Evolutionary conservation across 1,140 invertebrate genomes (phyloP).

Genomic region (Micrasema longulum): DNA sequence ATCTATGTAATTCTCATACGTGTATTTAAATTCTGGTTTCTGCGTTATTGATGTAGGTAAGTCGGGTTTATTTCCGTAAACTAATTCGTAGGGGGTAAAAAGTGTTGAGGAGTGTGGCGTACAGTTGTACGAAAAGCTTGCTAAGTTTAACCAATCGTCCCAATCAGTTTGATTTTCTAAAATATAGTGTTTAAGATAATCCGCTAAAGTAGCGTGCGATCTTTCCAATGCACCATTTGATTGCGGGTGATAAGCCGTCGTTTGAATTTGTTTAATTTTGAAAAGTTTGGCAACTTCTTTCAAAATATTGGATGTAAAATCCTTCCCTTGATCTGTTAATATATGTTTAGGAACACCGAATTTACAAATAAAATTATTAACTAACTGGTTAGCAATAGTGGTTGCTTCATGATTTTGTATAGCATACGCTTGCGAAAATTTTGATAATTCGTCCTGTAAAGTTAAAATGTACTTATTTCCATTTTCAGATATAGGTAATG

Average conservation of each 20-base stretch:
- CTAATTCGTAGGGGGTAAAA: neutral
- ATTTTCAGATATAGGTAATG: neutral
- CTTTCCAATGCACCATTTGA: too few species aligned
- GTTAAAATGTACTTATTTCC: constrained; percentile 4
- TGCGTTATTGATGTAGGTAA: neutral
- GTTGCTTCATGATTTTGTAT: constrained; percentile 5
- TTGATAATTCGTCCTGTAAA: neutral
- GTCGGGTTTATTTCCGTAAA: neutral
- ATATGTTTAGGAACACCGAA: neutral
- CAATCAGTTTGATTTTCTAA: neutral
- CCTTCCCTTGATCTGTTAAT: neutral
- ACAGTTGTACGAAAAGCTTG: neutral
- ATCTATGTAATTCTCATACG: neutral
- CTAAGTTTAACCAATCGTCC: neutral
- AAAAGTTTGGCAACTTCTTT: constrained; percentile 1
- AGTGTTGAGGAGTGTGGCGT: neutral
- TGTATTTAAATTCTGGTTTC: constrained; percentile 8
- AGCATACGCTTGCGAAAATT: neutral
- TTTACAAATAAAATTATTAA: neutral
- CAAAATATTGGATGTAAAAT: too few species aligned
- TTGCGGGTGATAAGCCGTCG: too few species aligned
- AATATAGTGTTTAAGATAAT: constrained; percentile 1
- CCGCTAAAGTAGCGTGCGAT: neutral
- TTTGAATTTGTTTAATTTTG: neutral
- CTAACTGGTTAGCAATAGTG: neutral